phyloP scores from a whole-genome alignment of 2,113 vertebrate species.

The Polyodon spathula region DNA sequence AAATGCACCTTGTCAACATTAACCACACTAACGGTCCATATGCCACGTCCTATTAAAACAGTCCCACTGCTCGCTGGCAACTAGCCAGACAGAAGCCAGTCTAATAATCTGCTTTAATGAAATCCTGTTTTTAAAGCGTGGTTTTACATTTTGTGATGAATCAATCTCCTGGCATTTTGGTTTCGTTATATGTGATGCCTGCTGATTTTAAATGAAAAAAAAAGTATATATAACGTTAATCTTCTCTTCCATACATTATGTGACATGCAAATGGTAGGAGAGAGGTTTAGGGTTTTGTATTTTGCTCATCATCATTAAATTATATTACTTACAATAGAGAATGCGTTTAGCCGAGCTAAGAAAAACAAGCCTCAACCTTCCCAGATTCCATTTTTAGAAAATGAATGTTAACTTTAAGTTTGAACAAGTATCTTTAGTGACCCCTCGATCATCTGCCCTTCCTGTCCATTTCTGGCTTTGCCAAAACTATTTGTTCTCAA shows the following conservation, averaged over 20 bases:
- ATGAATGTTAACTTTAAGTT: slow-evolving; percentile 3
- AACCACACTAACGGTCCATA: background rate
- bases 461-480: slow-evolving; percentile 42
- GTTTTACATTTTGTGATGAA: background rate
- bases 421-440: slow-evolving; percentile 33
- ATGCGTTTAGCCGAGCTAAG: no score
- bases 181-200: no score
- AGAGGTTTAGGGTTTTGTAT: no score
- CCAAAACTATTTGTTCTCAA: slow-evolving; percentile 66
- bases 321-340: no score
- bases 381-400: background rate
- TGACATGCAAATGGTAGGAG: no score
- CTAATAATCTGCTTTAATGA: slow-evolving; percentile 33
- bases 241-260: no score
- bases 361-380: no score
- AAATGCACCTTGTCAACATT: background rate
- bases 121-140: slow-evolving; percentile 12
- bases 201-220: no score
- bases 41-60: slow-evolving; percentile 5
- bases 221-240: no score
- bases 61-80: slow-evolving; percentile 8
- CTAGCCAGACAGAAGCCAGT: slow-evolving; percentile 3
- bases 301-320: no score
- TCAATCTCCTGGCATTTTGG: no score
- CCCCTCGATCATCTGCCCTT: slow-evolving; percentile 43